phyloP scores from a whole-genome alignment of 2,113 vertebrate species.

The Lasiurus cinereus region DNA sequence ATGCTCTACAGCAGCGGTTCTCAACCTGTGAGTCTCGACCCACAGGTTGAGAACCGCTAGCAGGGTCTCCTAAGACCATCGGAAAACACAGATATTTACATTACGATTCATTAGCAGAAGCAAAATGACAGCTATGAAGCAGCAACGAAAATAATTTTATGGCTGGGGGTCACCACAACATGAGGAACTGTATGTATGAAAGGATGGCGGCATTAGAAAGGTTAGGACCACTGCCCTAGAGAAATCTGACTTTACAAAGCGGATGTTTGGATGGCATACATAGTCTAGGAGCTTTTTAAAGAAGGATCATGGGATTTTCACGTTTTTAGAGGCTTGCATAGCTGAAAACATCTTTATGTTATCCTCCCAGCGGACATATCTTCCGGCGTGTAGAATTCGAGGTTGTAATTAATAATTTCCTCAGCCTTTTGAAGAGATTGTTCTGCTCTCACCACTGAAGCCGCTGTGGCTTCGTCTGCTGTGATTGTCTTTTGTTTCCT shows the following conservation, averaged over 20 bases:
- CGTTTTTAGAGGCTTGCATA: conserved; percentile 9
- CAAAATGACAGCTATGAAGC: too few relatives aligned
- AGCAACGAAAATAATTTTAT: too few relatives aligned
- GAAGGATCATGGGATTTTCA: neutral
- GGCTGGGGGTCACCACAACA: too few relatives aligned
- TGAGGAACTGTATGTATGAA: too few relatives aligned
- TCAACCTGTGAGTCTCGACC: too few relatives aligned
- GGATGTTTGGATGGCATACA: neutral
- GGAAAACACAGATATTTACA: too few relatives aligned
- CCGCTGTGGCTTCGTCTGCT: conserved; percentile 6
- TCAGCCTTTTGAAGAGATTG: conserved; percentile 37
- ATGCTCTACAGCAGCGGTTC: too few relatives aligned
- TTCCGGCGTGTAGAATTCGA: neutral
- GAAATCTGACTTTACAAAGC: neutral
- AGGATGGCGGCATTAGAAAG: too few relatives aligned
- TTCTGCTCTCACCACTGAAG: neutral
- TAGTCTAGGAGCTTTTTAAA: conserved; percentile 34
- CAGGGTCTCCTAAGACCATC: too few relatives aligned
- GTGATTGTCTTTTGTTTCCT: neutral
- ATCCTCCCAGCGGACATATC: neutral
- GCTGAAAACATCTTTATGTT: conserved; percentile 43
- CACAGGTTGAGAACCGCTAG: too few relatives aligned
- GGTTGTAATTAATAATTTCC: conserved; percentile 16
- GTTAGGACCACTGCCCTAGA: neutral
- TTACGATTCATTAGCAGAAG: too few relatives aligned